Percentiles rank a stretch among this genome's conserved stretches.
These are phyloP conservation scores for Microtus montanus DNA, from an alignment of 2,113 vertebrate species.

Conservation along the genomic window DNA sequence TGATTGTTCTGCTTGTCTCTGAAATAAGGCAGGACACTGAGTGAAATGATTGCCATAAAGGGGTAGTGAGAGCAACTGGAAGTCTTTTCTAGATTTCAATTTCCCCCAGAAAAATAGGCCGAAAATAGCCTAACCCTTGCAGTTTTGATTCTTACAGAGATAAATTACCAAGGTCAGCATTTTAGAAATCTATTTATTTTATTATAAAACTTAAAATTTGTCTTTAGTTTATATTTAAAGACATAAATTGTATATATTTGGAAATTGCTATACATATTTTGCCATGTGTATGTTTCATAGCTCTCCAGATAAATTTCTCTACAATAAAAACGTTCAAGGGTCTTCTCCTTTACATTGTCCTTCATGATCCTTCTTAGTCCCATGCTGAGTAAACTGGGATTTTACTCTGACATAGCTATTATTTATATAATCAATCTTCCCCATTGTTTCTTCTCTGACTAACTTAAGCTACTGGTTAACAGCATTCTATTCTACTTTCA, in stretches of 20 bases:
- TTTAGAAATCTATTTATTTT: not conserved
- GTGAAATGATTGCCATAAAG: not conserved
- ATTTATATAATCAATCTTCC: too few relatives aligned
- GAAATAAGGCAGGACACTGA: rapidly evolving
- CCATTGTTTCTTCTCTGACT: not conserved
- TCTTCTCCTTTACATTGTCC: not conserved
- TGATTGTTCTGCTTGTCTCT: not conserved
- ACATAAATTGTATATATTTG: not conserved
- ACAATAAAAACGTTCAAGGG: not conserved
- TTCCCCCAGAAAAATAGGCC: not conserved
- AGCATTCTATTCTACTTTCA: not conserved
- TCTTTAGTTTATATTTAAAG: not conserved
- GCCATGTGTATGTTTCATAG: not conserved
- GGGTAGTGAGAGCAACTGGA: rapidly evolving
- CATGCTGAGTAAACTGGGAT: too few relatives aligned
- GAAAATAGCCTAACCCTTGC: not conserved
- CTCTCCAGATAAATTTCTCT: not conserved
- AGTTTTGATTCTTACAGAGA: not conserved
- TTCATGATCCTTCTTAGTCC: too few relatives aligned
- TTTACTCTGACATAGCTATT: too few relatives aligned
- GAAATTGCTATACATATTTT: not conserved
- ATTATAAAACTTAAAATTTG: not conserved
- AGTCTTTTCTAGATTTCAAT: not conserved
- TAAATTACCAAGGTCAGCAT: not conserved
- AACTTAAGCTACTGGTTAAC: not conserved